Conservation (phyloP, 1,140 invertebrate genomes). For the Capitella teleta region DNA sequence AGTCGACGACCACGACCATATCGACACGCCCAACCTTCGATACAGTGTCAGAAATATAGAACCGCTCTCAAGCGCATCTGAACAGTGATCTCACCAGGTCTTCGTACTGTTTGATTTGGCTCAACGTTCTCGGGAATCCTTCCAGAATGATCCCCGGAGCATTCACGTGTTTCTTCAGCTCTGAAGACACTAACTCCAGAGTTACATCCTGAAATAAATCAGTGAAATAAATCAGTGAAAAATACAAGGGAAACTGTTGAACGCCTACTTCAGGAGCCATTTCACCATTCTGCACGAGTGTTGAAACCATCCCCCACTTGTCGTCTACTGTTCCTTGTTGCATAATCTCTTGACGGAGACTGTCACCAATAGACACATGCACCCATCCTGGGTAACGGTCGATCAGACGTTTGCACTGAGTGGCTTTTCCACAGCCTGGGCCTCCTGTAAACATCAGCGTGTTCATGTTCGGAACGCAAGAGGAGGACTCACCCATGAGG, state of each 20-base stretch:
- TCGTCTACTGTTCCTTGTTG: conserved; percentile 20
- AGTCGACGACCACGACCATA: conserved; percentile 31
- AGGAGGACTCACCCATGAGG: conserved; percentile 26
- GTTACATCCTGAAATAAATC: conserved; percentile 60
- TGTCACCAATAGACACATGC: conserved; percentile 26
- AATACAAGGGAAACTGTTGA: background rate
- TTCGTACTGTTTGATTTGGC: conserved; percentile 26
- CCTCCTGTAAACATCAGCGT: conserved; percentile 20
- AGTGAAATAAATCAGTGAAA: background rate
- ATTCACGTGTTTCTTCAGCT: conserved; percentile 52
- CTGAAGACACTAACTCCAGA: conserved; percentile 71
- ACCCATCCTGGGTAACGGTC: conserved; percentile 27
- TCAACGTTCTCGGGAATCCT: conserved; percentile 59
- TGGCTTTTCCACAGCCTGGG: conserved; percentile 31
- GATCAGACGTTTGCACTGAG: conserved; percentile 21
- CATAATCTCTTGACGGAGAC: conserved; percentile 21
- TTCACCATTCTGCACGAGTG: conserved; percentile 29
- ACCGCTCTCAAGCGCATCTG: too few species aligned
- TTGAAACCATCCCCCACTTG: conserved; percentile 29
- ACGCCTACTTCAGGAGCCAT: conserved; percentile 30
- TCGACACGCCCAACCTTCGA: conserved; percentile 29
- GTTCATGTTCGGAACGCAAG: background rate
- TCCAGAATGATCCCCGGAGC: conserved; percentile 90
- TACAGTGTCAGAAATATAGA: too few species aligned
- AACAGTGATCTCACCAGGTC: conserved; percentile 23